phyloP scores from a whole-genome alignment of 2,113 vertebrate species.

The Corynorhinus townsendii region DNA sequence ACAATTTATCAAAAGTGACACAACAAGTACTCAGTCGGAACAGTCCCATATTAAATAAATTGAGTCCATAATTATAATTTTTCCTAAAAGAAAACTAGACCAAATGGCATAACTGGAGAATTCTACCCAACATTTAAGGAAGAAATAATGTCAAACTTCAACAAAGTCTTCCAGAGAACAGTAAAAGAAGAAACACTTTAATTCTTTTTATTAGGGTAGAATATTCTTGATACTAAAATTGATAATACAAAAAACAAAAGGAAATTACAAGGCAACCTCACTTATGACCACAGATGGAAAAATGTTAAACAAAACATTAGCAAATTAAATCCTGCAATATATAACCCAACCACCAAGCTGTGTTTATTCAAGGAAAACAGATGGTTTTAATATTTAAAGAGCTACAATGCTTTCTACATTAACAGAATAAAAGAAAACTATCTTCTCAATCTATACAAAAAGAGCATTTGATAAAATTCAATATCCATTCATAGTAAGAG shows the following conservation, averaged over 20 bases:
- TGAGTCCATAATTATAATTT: background rate
- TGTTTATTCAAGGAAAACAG: background rate
- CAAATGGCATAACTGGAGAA: background rate
- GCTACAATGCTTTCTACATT: background rate
- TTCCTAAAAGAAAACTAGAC: constrained; percentile 10
- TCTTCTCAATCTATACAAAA: background rate
- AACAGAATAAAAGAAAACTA: background rate
- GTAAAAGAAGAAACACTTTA: background rate
- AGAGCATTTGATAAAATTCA: background rate
- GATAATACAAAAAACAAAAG: background rate
- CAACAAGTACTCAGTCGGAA: background rate
- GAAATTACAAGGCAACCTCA: background rate
- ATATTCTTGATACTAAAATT: background rate
- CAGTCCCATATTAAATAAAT: background rate
- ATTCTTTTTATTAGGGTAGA: background rate
- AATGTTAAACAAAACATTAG: background rate
- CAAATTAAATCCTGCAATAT: background rate
- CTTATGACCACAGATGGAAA: background rate
- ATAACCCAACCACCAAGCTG: background rate
- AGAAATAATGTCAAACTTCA: background rate
- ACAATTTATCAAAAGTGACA: background rate
- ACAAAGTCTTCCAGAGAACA: background rate
- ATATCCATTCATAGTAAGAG: background rate
- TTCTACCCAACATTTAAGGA: background rate
- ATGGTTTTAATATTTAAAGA: background rate